Base-by-base conservation (phyloP, 2,888 invertebrate species). In the Callosobruchus maculatus region DNA sequence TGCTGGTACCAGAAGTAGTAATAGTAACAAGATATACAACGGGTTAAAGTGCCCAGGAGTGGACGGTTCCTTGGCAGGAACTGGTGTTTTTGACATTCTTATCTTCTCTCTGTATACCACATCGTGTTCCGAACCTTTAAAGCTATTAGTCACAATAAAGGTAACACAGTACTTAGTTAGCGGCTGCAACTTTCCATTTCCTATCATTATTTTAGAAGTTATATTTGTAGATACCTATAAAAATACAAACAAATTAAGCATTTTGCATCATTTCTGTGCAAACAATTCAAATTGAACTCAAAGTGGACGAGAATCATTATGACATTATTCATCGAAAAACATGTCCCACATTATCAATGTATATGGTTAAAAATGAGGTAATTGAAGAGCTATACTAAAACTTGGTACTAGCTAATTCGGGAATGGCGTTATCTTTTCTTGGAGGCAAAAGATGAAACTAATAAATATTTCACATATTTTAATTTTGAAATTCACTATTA, bases 161-260 rank as follows among this genome's bases (percentile, higher is more conserved):
- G 82, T 85, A 67, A 86, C 74, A 74, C 86, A 86, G 74, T 86
- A 86, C 75, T 83, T 82, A 0, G 81, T 83, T 13, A 82, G 74
- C 2, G 85, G 82, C 74, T 80, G 74, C 67, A 86, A 77, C 22
- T 68, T 74, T 21, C 78, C 74, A 18, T 77, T 77, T 5, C 80
- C 82, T 70, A 85, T 80, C 22, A 78, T 82, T 70, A 84, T 74
- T 70, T 78, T 82, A 72, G 79, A 79, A 1, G 78, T 78, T 9
- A 71, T 71, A 21, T 77, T 73, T n/a, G 79, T 81, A 20, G 77
- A 76, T 70, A 81, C 78, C 81, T 79, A 73, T 26, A 78, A 79
- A 70, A 21, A 72, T 49, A 73, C n/a, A 66, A 13, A 7, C 0
- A 30, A 30, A 30, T 5, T 9, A 30, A 9, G 3, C 30, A 30